Evolutionary conservation across 2,797 vertebrate species (phyloP).

Genomic region (Anguilla marmorata): DNA sequence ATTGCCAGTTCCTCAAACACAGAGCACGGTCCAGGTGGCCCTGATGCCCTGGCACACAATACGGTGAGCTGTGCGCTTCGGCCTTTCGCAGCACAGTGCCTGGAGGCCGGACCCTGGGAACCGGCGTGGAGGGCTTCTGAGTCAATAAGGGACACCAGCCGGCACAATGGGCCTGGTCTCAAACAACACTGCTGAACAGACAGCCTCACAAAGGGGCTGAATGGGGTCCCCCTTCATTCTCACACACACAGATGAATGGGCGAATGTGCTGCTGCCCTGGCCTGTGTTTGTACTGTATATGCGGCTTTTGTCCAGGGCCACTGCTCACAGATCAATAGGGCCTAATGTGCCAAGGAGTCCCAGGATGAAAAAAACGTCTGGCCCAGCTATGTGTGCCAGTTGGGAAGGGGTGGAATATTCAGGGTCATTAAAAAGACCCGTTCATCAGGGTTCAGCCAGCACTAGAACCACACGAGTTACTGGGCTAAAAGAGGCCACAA

Average conservation of each 20-base stretch:
- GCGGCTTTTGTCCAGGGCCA: constrained; percentile 88
- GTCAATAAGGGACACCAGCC: constrained; percentile 95
- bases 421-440: constrained; percentile 64
- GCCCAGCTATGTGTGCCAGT: constrained; percentile 58
- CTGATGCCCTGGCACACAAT: constrained; percentile 69
- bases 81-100: constrained; percentile 87
- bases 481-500: neutral
- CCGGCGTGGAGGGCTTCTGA: constrained; percentile 87
- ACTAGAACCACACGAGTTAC: constrained; percentile 46
- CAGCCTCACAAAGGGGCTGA: constrained; percentile 91
- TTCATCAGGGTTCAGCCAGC: constrained; percentile 46
- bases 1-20: constrained; percentile 76
- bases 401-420: constrained; percentile 60
- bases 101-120: constrained; percentile 96
- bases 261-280: constrained; percentile 89
- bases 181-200: constrained; percentile 95
- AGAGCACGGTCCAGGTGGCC: constrained; percentile 70
- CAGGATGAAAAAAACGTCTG: constrained; percentile 77
- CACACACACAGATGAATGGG: constrained; percentile 94
- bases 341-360: constrained; percentile 88
- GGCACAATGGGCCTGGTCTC: constrained; percentile 90
- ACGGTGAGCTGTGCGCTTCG: constrained; percentile 81
- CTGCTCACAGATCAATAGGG: constrained; percentile 82
- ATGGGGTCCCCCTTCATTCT: constrained; percentile 95
- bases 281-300: constrained; percentile 93